Percentiles rank a stretch among this genome's conserved stretches.
Conservation (phyloP, 2,113 vertebrate species). For the Mystacornis crossleyi region DNA sequence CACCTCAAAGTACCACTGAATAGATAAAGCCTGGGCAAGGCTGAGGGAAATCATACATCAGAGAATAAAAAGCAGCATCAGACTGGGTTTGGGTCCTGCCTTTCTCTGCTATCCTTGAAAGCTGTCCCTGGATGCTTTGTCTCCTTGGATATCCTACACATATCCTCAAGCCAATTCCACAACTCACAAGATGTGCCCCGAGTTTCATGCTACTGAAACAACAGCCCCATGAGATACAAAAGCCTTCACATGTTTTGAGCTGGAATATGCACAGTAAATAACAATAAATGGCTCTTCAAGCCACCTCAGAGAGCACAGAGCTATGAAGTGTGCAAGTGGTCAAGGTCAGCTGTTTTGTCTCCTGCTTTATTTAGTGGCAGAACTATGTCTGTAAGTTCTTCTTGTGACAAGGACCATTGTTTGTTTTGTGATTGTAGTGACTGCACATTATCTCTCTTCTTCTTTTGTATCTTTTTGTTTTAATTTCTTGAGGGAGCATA, state of each 20-base stretch:
- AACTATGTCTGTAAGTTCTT: not conserved
- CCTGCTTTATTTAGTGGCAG: not conserved
- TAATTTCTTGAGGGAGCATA: not conserved
- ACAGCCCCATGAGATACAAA: accelerated
- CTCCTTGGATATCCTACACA: not conserved
- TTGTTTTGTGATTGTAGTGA: not conserved
- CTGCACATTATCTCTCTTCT: accelerated
- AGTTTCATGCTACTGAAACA: not conserved
- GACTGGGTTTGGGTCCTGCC: not conserved
- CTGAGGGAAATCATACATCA: not conserved
- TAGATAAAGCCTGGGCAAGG: not conserved
- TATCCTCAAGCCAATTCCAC: not conserved
- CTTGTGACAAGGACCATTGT: not conserved
- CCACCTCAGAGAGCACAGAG: not conserved
- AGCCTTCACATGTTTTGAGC: not conserved
- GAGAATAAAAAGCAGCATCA: accelerated
- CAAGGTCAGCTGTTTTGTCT: not conserved
- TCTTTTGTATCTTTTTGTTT: not conserved
- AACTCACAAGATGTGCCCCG: not conserved
- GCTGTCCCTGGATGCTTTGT: not conserved
- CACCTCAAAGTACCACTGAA: not conserved
- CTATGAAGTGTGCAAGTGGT: not conserved
- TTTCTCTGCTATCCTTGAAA: not conserved
- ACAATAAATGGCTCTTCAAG: not conserved
- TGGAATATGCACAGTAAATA: not conserved